Base-by-base conservation (phyloP, 2,888 invertebrate species). In the Torymus auratus region DNA sequence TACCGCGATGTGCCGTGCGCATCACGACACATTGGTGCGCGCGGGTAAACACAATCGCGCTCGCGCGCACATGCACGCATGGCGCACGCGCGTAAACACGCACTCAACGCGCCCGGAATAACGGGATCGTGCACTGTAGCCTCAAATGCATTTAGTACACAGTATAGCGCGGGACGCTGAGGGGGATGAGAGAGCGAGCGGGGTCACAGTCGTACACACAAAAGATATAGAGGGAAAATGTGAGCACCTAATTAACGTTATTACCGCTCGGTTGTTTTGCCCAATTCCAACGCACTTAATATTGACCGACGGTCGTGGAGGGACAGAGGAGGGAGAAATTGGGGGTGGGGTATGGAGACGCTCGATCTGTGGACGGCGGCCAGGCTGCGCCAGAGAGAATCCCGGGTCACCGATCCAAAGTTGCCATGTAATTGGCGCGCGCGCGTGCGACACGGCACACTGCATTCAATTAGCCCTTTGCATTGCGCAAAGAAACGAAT, bases 391-490 rank as follows among this genome's bases (percentile, higher is more conserved):
- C 28, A 28, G 28, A 4, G 28, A 28, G 28, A 69, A 76, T 69
- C 55, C 62, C 69, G 53, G 23, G 41, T 20, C 70, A 70, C 62
- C 69, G 53, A 15, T 17, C 17, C 70, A 70, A 77, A 77, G 70
- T 77, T 77, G 17, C 64, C 23, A 53, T 4, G 41, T 69, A 64
- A 76, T 56, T 77, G 67, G 28, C 28, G 72, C 68, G 62, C 71
- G 13, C 64, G 64, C 17, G 61, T n/a, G n/a, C 53, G 20, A 62
- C 53, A 53, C 64, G 58, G 20, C 60, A 53, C 52, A 70, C 70
- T 56, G 52, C 64, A 87, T 87, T 88, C 88, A 88, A 88, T 88
- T 88, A 88, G 85, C 85, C 87, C 85, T 61, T 68, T 81, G 80
- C 83, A 75, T 28, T 4, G 56, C 41, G 50, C 20, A 56, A 55